phyloP scores from a whole-genome alignment of 2,113 vertebrate species.

The Ophiodon elongatus region DNA sequence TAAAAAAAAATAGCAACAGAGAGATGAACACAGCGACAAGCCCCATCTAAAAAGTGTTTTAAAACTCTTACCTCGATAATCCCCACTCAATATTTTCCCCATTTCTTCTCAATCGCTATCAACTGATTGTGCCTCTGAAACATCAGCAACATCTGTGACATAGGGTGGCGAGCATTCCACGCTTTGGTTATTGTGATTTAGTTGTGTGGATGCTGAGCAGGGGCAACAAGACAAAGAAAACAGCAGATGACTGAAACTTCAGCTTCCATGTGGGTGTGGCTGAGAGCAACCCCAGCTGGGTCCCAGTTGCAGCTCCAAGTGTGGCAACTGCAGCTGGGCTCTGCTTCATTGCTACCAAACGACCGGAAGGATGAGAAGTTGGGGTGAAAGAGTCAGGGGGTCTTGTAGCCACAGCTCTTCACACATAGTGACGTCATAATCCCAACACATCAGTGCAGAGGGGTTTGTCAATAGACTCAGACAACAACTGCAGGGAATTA shows the following conservation, averaged over 20 bases:
- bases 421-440: neutral
- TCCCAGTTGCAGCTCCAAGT: slow-evolving; percentile 40
- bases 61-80: slow-evolving; percentile 57
- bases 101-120: slow-evolving; percentile 34
- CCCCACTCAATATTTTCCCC: slow-evolving; percentile 46
- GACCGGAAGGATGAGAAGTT: slow-evolving; percentile 30
- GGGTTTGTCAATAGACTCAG: neutral
- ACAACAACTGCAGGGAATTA: neutral
- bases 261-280: slow-evolving; percentile 50
- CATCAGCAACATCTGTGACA: slow-evolving; percentile 7
- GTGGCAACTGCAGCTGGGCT: slow-evolving; percentile 47
- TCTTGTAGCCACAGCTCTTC: neutral
- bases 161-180: slow-evolving; percentile 11
- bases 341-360: slow-evolving; percentile 33
- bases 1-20: neutral
- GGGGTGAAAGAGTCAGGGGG: slow-evolving; percentile 24
- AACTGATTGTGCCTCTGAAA: neutral
- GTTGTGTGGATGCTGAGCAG: neutral
- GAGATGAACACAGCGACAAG: neutral
- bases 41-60: neutral
- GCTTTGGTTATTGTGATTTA: slow-evolving; percentile 1
- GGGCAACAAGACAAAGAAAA: slow-evolving; percentile 21
- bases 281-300: slow-evolving; percentile 29
- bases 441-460: neutral
- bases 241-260: slow-evolving; percentile 33